These are phyloP conservation scores for Garra rufa DNA, from an alignment of 2,113 vertebrate genomes.

Conservation along the genomic window DNA sequence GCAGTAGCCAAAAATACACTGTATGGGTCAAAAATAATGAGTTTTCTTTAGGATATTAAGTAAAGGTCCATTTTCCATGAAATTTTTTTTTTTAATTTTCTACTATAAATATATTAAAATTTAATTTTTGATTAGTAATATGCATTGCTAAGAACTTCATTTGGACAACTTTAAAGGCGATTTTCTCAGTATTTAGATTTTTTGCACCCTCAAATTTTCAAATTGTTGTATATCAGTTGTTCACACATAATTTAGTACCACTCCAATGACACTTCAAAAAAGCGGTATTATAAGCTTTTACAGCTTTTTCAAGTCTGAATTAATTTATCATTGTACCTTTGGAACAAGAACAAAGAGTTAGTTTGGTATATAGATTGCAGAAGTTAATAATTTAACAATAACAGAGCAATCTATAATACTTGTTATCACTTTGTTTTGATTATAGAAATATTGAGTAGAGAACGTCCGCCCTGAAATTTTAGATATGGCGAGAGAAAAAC, in stretches of 20 bases:
- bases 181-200: no score
- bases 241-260: background rate
- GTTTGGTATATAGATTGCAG: background rate
- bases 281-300: background rate
- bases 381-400: slow-evolving; percentile 26
- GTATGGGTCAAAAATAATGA: no score
- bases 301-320: background rate
- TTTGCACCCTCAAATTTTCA: no score
- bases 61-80: no score
- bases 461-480: background rate
- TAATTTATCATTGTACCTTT: background rate
- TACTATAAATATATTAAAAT: no score
- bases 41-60: no score
- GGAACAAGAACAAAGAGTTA: background rate
- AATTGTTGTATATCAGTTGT: no score
- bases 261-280: background rate
- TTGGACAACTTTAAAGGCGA: no score
- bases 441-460: slow-evolving; percentile 2
- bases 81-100: no score
- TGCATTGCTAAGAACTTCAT: no score
- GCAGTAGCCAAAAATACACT: no score
- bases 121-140: no score
- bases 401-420: background rate
- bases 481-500: background rate
- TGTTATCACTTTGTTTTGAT: background rate